Base-by-base conservation (phyloP, 2,888 invertebrate species). In the Eupithecia centaureata region DNA sequence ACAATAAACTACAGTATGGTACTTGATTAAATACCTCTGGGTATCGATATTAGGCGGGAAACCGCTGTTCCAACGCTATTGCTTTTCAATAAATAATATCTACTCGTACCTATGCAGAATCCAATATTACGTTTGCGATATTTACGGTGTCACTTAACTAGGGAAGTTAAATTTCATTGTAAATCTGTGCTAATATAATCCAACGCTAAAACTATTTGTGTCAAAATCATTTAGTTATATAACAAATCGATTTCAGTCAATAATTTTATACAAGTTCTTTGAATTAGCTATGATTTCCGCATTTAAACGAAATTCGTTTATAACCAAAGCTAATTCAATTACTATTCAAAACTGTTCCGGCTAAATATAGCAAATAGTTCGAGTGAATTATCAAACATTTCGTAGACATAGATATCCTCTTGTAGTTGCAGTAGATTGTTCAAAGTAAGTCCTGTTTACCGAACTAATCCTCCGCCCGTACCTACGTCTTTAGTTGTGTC, bases 21-120 rank as follows among this genome's bases (percentile, higher is more conserved):
- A 38, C 51, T 65, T 65, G 57, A 68, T 68, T 52, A 61, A 65
- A 65, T 62, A 62, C 65, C 65, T 54, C 22, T 22, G 54, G 56
- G 35, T 54, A 38, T 35, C 27, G 62, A 54, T 58, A 61, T 52
- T 33, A 25, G 33, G 27, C 28, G 27, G 59, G 38, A 58, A 57
- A 22, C 57, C 58, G 18, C 33, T 15, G 62, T 32, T 51, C 25
- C 51, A 47, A 15, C 61, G 32, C 28, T 68, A 59, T 65, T 59
- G 54, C 42, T 28, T 61, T 61, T 62, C 60, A 35, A 35, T 63
- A 67, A 52, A 51, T 61, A 52, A 64, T 65, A 13, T 32, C 35
- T n/a, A 47, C 47, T 22, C 10, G 18, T 22, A 22, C 47, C 42
- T 22, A n/a, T 58, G 47, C 42, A 57, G 4, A 57, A 33, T 57